Evolutionary conservation across 2,797 vertebrate genomes (phyloP).

Genomic region (Vespertilio murinus): DNA sequence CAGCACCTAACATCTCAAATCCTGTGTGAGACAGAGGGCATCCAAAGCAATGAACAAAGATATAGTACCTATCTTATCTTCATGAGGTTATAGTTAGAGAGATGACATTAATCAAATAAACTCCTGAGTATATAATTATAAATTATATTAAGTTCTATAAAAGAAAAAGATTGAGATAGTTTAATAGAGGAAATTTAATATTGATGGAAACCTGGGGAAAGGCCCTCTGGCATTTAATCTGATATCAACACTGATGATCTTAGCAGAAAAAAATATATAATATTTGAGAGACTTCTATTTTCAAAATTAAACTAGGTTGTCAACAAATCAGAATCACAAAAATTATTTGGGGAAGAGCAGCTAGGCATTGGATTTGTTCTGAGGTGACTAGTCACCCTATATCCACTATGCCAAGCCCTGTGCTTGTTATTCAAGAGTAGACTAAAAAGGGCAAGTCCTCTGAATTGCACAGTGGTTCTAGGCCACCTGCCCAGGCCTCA

Average conservation of each 20-base stretch:
- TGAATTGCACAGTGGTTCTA: neutral
- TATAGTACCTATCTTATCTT: neutral
- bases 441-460: neutral
- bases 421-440: neutral
- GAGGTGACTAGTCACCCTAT: neutral
- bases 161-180: neutral
- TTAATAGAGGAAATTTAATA: constrained; percentile 24
- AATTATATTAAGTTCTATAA: neutral
- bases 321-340: neutral
- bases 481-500: neutral
- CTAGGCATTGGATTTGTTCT: neutral
- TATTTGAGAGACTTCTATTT: neutral
- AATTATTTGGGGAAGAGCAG: neutral
- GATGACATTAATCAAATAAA: neutral
- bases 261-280: neutral
- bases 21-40: neutral
- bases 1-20: neutral
- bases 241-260: neutral
- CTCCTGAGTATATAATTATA: neutral
- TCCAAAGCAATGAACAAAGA: neutral
- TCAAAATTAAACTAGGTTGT: neutral
- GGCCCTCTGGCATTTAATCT: neutral
- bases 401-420: neutral
- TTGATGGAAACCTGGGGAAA: neutral
- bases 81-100: neutral